phyloP scores from a whole-genome alignment of 2,888 invertebrate species.

The Coremacera marginata region DNA sequence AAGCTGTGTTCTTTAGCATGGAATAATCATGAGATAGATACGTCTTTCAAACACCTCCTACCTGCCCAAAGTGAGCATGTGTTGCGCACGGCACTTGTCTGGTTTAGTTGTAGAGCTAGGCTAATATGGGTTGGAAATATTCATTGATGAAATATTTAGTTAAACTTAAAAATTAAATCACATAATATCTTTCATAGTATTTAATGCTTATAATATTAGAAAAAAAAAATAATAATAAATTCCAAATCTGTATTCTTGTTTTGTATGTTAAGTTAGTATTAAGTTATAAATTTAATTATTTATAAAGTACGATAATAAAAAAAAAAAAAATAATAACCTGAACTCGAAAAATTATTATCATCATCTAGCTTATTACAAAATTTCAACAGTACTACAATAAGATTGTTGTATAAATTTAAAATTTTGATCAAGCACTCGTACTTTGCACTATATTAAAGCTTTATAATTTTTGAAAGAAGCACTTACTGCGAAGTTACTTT shows the following conservation, averaged over 20 bases:
- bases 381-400: not conserved
- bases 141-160: constrained; percentile 31
- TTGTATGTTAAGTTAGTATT: not conserved
- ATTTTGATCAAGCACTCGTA: constrained; percentile 19
- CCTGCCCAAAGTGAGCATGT: not conserved
- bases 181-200: constrained; percentile 47
- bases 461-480: not conserved
- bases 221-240: not conserved
- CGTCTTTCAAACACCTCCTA: not conserved
- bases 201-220: constrained; percentile 26
- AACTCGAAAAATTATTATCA: not conserved
- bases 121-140: not conserved
- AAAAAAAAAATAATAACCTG: not conserved
- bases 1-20: constrained; percentile 27
- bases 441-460: constrained; percentile 27
- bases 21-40: constrained; percentile 25
- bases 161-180: constrained; percentile 52
- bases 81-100: not conserved
- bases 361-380: not conserved
- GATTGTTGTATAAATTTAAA: not conserved
- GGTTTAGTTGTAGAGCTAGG: too few species aligned
- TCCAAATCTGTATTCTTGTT: not conserved
- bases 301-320: not conserved
- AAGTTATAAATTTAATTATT: not conserved
- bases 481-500: not conserved